Conservation (phyloP, 2,113 vertebrate species). For the Zosterops borbonicus region DNA sequence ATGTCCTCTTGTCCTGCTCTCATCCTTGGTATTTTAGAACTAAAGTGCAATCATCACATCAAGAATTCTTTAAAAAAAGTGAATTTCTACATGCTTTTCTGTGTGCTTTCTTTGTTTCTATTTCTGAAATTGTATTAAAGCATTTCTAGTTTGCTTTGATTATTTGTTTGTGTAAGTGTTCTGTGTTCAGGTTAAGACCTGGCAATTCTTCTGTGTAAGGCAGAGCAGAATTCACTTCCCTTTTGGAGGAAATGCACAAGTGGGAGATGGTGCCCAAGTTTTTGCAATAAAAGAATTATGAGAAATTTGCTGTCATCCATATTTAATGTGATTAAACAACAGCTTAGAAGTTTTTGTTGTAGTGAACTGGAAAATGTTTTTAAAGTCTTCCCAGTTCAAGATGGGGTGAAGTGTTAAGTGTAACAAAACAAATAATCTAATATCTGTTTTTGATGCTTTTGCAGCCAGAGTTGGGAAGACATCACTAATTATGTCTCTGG, state of each 20-base stretch:
- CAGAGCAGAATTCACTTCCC: neutral
- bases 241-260: neutral
- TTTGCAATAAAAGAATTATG: neutral
- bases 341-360: neutral
- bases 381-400: neutral
- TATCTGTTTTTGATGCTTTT: slow-evolving; percentile 59
- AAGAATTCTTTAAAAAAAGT: neutral
- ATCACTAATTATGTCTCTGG: slow-evolving; percentile 97
- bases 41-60: neutral
- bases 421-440: slow-evolving; percentile 29
- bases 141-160: neutral
- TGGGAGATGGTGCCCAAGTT: neutral
- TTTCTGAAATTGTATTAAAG: neutral
- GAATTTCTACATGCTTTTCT: neutral
- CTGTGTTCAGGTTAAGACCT: neutral
- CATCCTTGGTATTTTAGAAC: neutral
- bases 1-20: neutral
- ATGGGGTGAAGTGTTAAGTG: neutral
- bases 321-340: neutral
- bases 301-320: neutral
- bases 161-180: neutral
- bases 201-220: neutral
- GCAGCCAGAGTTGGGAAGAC: slow-evolving; percentile 99
- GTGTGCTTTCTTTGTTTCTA: neutral
- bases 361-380: neutral